Conservation (phyloP, 2,797 vertebrate species). For the Eulemur coronatus region DNA sequence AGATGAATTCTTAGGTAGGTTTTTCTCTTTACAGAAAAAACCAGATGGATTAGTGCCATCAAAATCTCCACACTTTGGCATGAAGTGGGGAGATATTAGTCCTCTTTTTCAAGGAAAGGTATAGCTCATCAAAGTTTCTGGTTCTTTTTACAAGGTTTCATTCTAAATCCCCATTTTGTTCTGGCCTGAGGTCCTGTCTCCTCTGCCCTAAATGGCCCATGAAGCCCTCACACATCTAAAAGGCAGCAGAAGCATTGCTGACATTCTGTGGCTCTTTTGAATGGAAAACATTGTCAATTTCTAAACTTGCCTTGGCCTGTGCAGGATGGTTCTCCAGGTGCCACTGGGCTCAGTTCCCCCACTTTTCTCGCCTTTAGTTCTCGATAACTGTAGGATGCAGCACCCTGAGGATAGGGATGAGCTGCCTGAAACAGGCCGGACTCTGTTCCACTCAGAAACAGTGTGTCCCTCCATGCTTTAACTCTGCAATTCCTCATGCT, state of each 20-base stretch:
- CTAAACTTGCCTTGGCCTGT: not conserved
- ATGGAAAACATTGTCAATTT: not conserved
- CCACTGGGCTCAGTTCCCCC: no score
- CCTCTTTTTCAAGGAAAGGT: not conserved
- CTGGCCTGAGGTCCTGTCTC: not conserved
- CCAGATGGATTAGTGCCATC: no score
- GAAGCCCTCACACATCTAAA: not conserved
- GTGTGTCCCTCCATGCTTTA: not conserved
- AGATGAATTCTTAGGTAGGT: not conserved
- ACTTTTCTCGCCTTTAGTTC: not conserved
- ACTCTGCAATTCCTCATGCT: accelerated
- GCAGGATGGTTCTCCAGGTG: not conserved
- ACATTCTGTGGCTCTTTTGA: not conserved
- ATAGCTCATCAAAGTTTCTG: not conserved
- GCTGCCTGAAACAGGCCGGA: not conserved
- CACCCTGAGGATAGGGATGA: not conserved
- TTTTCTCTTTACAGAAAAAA: not conserved
- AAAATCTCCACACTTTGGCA: not conserved
- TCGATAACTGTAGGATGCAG: not conserved
- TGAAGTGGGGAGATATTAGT: no score
- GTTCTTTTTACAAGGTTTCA: not conserved
- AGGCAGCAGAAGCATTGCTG: not conserved
- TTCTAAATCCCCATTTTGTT: not conserved
- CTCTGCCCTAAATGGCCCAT: accelerated
- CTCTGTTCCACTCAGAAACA: not conserved